Evolutionary conservation across 2,113 vertebrate species (phyloP), one percentile per base, ranked within the genome.

Genomic region (Passer domesticus): DNA sequence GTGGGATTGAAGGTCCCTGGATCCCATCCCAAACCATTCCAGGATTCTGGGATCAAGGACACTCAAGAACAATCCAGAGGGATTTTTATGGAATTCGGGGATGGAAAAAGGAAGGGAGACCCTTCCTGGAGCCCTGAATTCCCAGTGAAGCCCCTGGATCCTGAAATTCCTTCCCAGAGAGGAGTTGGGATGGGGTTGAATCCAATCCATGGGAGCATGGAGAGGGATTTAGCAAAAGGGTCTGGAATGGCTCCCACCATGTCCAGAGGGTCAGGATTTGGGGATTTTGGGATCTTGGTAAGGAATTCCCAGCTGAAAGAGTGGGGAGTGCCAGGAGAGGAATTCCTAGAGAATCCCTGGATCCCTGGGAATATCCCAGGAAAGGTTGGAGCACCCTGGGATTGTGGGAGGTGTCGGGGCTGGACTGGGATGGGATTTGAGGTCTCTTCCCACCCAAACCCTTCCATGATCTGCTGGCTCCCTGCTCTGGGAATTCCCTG

Each of bases 401-500:
- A 24, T 58, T 2, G 31, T 11, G 21, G 9, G 1, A 5, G n/a
- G 15, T 59, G 5, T 16, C 15, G 11, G 56, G 23, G 3, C 3
- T 59, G 58, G 24, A 11, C 35, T 27, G 24, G 24, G 58, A 17
- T 59, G 58, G 23, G 35, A 19, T 60, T 19, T 60, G 16, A 28
- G 35, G 35, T 60, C 59, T 10, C 11, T 39, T 39, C 59, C 59
- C 16, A 27, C 35, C 59, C 59, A 28, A 50, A 13, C 5, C 52
- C n/a, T 73, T n/a, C 70, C 52, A 7, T 2, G 6, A n/a, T 56
- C 52, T 10, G 1, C 11, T 7, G 50, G 4, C 9, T 73, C 69
- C 28, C 1, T 1, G 4, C 58, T 25, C 12, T 6, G 44, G 11
- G 7, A 39, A 49, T 62, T 77, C 56, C 28, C n/a, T 3, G 13